Conservation (phyloP, 2,888 invertebrate species). For the Amphimallon solstitiale region DNA sequence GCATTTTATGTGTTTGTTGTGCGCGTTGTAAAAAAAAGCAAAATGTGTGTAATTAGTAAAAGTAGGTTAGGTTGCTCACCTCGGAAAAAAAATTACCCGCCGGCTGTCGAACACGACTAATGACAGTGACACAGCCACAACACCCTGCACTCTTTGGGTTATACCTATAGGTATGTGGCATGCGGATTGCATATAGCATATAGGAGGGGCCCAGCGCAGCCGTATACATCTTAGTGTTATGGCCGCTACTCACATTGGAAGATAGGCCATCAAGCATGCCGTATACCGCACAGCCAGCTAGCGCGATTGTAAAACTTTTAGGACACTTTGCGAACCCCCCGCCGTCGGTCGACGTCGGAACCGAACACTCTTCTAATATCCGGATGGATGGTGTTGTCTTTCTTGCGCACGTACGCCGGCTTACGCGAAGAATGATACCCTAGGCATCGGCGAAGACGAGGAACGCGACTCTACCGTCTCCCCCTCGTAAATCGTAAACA, state of each 20-base stretch:
- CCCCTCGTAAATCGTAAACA: constrained; percentile 60
- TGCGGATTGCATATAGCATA: constrained; percentile 64
- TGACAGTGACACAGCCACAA: constrained; percentile 62
- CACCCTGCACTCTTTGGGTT: constrained; percentile 61
- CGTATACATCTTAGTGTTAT: constrained; percentile 72
- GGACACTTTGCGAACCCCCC: constrained; percentile 60
- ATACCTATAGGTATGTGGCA: constrained; percentile 64
- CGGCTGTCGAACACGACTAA: constrained; percentile 64
- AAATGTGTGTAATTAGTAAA: constrained; percentile 57
- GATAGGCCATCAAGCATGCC: constrained; percentile 73
- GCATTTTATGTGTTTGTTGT: not conserved
- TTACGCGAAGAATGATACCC: constrained; percentile 45
- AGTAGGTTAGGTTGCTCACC: constrained; percentile 61
- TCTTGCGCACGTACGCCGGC: constrained; percentile 55
- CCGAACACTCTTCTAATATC: constrained; percentile 62
- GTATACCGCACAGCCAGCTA: constrained; percentile 65
- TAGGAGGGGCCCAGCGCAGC: constrained; percentile 66
- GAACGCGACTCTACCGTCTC: constrained; percentile 26
- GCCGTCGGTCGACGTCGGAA: constrained; percentile 49
- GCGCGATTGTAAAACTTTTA: constrained; percentile 72
- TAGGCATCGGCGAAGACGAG: constrained; percentile 31
- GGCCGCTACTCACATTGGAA: constrained; percentile 74
- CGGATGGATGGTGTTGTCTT: constrained; percentile 56
- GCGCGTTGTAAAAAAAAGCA: constrained; percentile 46
- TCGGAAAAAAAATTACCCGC: constrained; percentile 56